Evolutionary conservation across 92 coral and sea anemone genomes (phyloP), one percentile per base, ranked within the genome.

Genomic region (Zoanthus solanderi): DNA sequence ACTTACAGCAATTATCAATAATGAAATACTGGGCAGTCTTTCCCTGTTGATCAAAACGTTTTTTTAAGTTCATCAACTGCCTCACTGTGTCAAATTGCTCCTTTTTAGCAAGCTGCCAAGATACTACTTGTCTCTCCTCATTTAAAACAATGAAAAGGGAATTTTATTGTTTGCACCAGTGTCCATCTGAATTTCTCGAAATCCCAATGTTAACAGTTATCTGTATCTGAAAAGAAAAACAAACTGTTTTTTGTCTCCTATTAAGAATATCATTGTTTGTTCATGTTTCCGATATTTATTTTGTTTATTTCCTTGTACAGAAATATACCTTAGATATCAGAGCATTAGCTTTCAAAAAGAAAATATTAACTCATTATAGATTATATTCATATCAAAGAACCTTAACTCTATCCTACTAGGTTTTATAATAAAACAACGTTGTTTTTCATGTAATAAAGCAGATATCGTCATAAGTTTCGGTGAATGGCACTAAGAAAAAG

Each of bases 61-160:
- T 60, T 75, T 60, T 76, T 52, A 76, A 76, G 61, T 76, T 76
- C 54, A 48, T 60, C 82, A 76, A 76, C 61, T 76, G 52, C 15
- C 82, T 53, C 23, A 86, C 79, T 68, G 81, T 57, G 34, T 90
- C 93, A 71, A 90, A 90, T 71, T 90, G 28, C 53, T 90, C 93
- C 17, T 85, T 86, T 75, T 90, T 90, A 18, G 87, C 74, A 32
- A 90, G 75, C 61, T 76, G 56, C 82, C 82, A 76, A 47, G 82
- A 48, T 32, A 76, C 82, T 32, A 76, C 82, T 45, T 45, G 61
- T 12, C 34, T 53, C 61, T 76, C 87, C 61, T 90, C 90, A 78
- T 87, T 90, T 52, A 80, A 23, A 23, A 23, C 23, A 23, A 90
- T 79, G 13, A 90, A 90, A 66, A 90, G 68, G 23, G 93, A 90